Evolutionary conservation across 2,888 invertebrate species (phyloP).

Genomic region (Drosophila sordidula): DNA sequence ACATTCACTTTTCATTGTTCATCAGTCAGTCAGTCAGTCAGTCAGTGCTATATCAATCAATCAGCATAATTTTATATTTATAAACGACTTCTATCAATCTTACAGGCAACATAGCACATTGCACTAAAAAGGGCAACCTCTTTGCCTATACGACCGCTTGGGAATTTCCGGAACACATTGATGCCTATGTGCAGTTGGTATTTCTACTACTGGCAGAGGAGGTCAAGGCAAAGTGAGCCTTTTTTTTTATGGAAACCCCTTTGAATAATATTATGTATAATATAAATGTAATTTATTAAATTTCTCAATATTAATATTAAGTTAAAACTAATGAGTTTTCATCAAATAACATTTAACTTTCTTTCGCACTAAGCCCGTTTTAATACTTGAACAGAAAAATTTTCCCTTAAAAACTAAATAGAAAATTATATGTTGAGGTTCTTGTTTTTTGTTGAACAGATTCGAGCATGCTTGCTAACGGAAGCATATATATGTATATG

Average conservation of each 20-base stretch:
- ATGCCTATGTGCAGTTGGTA: slow-evolving; percentile 69
- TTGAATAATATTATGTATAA: not conserved
- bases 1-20: too few species aligned
- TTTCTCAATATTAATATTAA: not conserved
- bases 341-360: not conserved
- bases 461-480: not conserved
- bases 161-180: slow-evolving; percentile 81
- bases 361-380: not conserved
- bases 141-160: slow-evolving; percentile 74
- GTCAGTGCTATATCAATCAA: too few species aligned
- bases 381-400: too few species aligned
- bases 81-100: not conserved
- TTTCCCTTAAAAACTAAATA: not conserved
- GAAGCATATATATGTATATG: not conserved
- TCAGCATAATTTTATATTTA: too few species aligned
- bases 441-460: not conserved
- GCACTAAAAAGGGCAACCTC: slow-evolving; percentile 66
- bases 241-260: not conserved
- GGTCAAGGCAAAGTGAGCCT: slow-evolving; percentile 39
- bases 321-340: slow-evolving; percentile 1
- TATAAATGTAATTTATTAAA: not conserved
- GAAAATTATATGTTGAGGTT: slow-evolving; percentile 1
- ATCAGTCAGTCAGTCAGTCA: too few species aligned
- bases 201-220: slow-evolving; percentile 79
- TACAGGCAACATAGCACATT: slow-evolving; percentile 81